These are phyloP conservation scores for Eciton burchellii DNA, from an alignment of 1,140 invertebrate species.

Conservation along the genomic window DNA sequence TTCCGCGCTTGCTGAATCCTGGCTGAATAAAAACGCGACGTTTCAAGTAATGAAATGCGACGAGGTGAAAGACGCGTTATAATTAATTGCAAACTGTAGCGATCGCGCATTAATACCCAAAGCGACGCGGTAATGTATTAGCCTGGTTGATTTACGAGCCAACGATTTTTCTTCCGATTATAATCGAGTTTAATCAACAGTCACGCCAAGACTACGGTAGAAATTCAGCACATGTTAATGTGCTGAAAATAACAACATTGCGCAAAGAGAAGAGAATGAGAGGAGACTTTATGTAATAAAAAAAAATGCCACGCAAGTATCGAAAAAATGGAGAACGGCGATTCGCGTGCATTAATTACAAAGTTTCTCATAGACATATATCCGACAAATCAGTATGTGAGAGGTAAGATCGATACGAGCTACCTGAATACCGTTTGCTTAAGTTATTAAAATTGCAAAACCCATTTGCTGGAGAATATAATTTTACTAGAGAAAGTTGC, in stretches of 20 bases:
- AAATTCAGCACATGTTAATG: background rate
- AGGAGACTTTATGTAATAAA: background rate
- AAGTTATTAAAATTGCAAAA: constrained; percentile 26
- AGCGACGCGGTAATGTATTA: constrained; percentile 62
- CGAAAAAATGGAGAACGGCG: background rate
- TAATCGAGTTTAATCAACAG: background rate
- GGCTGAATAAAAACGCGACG: background rate
- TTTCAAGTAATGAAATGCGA: background rate
- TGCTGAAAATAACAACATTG: background rate
- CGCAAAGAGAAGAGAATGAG: background rate
- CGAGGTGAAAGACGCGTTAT: constrained; percentile 6
- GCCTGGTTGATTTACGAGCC: constrained; percentile 66
- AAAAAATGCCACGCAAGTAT: background rate
- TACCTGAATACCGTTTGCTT: constrained; percentile 32
- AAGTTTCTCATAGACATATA: background rate
- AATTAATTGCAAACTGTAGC: constrained; percentile 40
- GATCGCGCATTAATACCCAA: constrained; percentile 57
- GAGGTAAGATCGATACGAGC: constrained; percentile 33
- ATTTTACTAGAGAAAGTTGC: background rate
- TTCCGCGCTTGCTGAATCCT: no score
- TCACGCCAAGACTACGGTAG: constrained; percentile 38
- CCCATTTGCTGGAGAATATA: background rate
- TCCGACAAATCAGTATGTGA: background rate
- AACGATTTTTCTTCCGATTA: constrained; percentile 63
- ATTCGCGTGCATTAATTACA: background rate